Conservation (phyloP, 2,888 invertebrate genomes). For the Flexamia atlantica region DNA sequence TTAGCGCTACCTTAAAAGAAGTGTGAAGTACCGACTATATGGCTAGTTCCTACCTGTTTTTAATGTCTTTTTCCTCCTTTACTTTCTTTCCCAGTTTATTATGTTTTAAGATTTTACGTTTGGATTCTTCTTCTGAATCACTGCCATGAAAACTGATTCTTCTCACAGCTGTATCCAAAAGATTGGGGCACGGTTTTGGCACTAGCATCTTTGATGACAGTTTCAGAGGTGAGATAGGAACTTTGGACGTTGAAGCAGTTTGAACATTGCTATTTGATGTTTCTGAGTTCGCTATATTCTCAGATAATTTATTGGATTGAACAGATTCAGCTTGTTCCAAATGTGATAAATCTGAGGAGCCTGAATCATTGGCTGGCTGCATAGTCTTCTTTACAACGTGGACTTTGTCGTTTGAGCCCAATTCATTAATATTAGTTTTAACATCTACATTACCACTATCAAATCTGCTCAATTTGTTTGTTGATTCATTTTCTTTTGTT, state of each 20-base stretch:
- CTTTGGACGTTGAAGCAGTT: not conserved
- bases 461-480: not conserved
- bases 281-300: not conserved
- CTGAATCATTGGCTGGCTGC: not conserved
- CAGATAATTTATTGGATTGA: not conserved
- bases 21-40: too few species aligned
- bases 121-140: conserved; percentile 47
- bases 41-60: conserved; percentile 25
- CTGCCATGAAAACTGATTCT: conserved; percentile 52
- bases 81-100: conserved; percentile 6
- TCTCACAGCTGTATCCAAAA: not conserved
- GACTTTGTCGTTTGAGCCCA: not conserved
- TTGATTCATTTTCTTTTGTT: not conserved
- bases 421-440: not conserved
- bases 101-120: not conserved
- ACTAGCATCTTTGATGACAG: conserved; percentile 12
- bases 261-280: not conserved
- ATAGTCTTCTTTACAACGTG: not conserved
- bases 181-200: conserved; percentile 44
- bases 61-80: conserved; percentile 14
- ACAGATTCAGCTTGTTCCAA: not conserved
- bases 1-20: too few species aligned
- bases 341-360: not conserved
- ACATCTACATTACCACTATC: not conserved
- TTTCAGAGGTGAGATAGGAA: conserved; percentile 37